Conservation (phyloP, 2,888 invertebrate genomes). For the Orthosia gothica region DNA sequence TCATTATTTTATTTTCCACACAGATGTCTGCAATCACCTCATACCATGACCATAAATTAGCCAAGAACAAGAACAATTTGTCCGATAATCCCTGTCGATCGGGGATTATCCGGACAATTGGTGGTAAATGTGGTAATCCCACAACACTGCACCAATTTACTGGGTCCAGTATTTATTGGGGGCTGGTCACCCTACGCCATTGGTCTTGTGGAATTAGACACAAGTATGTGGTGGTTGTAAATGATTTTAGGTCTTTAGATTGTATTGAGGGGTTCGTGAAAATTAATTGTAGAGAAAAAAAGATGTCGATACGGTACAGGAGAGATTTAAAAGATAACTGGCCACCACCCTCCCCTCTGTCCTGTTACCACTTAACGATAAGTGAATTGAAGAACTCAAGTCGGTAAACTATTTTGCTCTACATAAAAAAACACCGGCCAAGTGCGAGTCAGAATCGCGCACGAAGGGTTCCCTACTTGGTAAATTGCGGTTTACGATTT, state of each 20-base stretch:
- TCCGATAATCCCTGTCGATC: conserved; percentile 81
- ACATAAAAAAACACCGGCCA: too few relatives aligned
- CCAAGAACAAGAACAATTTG: conserved; percentile 72
- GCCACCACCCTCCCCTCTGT: too few relatives aligned
- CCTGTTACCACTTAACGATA: conserved; percentile 11
- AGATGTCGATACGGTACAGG: not conserved
- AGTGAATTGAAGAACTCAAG: conserved; percentile 19
- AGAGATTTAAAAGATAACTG: too few relatives aligned
- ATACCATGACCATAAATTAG: conserved; percentile 75
- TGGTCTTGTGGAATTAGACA: conserved; percentile 62
- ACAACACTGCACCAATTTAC: conserved; percentile 72
- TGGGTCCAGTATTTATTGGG: conserved; percentile 76
- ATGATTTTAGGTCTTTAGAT: conserved; percentile 46
- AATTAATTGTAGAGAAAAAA: not conserved
- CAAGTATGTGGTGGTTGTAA: conserved; percentile 40
- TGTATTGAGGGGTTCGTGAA: conserved; percentile 10
- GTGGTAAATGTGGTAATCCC: conserved; percentile 79
- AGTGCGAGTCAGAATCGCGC: too few relatives aligned
- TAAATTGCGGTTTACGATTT: too few relatives aligned
- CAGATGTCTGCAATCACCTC: conserved; percentile 55
- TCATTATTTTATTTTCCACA: conserved; percentile 31
- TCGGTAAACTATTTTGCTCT: conserved; percentile 5
- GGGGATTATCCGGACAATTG: conserved; percentile 81
- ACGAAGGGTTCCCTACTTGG: too few relatives aligned
- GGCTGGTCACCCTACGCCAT: conserved; percentile 72